These are phyloP conservation scores for Nymphicus hollandicus DNA, from an alignment of 2,113 vertebrate species.

Conservation along the genomic window DNA sequence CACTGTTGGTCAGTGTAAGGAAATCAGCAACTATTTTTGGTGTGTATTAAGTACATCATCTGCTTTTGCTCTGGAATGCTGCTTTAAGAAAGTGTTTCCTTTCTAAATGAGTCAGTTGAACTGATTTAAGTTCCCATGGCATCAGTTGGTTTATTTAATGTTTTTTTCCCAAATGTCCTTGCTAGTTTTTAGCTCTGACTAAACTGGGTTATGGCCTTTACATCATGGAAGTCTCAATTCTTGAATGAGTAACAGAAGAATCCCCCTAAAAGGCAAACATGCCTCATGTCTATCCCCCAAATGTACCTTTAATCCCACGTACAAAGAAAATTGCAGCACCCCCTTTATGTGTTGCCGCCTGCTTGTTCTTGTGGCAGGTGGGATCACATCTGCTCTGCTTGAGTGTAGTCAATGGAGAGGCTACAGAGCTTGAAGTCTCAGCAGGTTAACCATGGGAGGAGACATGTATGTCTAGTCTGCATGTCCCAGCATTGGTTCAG, in stretches of 20 bases:
- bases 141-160: background rate
- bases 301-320: background rate
- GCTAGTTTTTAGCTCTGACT: background rate
- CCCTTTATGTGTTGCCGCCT: background rate
- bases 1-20: background rate
- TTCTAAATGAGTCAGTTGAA: background rate
- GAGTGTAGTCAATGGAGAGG: background rate
- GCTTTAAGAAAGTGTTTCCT: background rate
- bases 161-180: background rate
- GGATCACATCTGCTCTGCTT: background rate
- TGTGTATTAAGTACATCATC: background rate
- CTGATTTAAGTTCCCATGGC: background rate
- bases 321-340: background rate
- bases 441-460: background rate
- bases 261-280: background rate
- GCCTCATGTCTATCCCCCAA: background rate
- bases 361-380: background rate
- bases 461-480: fast-evolving
- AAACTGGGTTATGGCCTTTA: background rate
- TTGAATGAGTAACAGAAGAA: background rate
- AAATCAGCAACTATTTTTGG: fast-evolving
- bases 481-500: background rate
- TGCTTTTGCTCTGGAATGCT: background rate
- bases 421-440: background rate
- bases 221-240: background rate